Base-by-base conservation (phyloP, 1,140 invertebrate species). In the Belonocnema kinseyi region DNA sequence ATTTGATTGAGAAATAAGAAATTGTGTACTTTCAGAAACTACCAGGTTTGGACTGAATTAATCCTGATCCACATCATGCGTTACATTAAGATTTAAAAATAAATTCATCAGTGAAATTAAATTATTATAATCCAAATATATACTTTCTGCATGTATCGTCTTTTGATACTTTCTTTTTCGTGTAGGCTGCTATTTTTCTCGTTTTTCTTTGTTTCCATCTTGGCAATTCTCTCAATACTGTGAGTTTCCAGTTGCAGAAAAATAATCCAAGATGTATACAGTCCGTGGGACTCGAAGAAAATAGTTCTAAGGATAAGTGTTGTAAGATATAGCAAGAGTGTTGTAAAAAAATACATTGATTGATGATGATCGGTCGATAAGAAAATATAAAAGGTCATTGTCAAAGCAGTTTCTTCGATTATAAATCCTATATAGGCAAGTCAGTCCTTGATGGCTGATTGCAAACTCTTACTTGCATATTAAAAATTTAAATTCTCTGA, bases 81-180 rank as follows among this genome's bases (percentile, higher is more conserved):
- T 86, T 84, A 82, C 77, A 79, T 83, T 85, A 87, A 84, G 81
- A 81, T 83, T 81, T 82, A 85, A 84, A 83, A 86, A 81, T 66
- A n/a, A 10, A 16, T 16, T 12, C 80, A 76, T 82, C 77, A 82
- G 78, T 79, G 83, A 76, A 83, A 80, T 83, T 85, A 76, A 85
- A 84, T 84, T 66, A 33, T 40, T n/a, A 66, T 66, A 40, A 5
- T 16, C 14, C 16, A 13, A 16, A 40, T 40, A 33, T 26, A 66
- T 14, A 33, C 26, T 16, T 33, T 66, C 46, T 66, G 26, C n/a
- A 66, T 26, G 21, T 33, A 40, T 46, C 61, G 26, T 14, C 21
- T n/a, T n/a, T 66, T 16, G 40, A 66, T n/a, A 54, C 0, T 46
- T 46, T 46, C 40, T 46, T 46, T 46, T 46, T 46, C 40, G 40